Evolutionary conservation across 2,797 vertebrate genomes (phyloP).

Genomic region (Helarctos malayanus): DNA sequence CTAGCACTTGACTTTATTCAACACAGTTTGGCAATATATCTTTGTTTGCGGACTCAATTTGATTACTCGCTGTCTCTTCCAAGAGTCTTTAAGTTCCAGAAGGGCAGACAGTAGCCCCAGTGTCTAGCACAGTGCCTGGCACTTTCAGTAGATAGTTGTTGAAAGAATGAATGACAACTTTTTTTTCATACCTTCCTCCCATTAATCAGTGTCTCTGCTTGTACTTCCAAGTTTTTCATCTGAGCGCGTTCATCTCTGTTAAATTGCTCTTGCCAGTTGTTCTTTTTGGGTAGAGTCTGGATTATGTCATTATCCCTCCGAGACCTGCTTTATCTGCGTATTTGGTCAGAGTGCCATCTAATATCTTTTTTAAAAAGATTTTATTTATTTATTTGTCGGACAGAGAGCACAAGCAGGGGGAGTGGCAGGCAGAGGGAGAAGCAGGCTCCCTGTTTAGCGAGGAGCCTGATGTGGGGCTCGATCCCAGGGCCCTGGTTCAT

Average conservation of each 20-base stretch:
- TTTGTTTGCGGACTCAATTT: neutral
- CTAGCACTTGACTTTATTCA: neutral
- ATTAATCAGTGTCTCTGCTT: conserved; percentile 16
- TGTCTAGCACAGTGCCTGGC: neutral
- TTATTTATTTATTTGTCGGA: no score
- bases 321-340: neutral
- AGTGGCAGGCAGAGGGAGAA: no score
- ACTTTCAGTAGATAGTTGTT: conserved; percentile 39
- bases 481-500: neutral
- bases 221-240: neutral
- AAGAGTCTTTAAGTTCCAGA: neutral
- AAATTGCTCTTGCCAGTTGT: neutral
- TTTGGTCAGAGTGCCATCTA: neutral
- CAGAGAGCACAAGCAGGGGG: no score
- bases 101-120: neutral
- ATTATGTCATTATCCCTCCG: neutral
- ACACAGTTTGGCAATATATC: neutral
- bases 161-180: neutral
- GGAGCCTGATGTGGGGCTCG: no score
- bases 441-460: no score
- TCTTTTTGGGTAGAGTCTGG: conserved; percentile 17
- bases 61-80: neutral
- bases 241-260: conserved; percentile 15
- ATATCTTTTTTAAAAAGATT: neutral
- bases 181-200: neutral